Conservation (phyloP, 2,797 vertebrate genomes). For the Bradypodion ventrale region DNA sequence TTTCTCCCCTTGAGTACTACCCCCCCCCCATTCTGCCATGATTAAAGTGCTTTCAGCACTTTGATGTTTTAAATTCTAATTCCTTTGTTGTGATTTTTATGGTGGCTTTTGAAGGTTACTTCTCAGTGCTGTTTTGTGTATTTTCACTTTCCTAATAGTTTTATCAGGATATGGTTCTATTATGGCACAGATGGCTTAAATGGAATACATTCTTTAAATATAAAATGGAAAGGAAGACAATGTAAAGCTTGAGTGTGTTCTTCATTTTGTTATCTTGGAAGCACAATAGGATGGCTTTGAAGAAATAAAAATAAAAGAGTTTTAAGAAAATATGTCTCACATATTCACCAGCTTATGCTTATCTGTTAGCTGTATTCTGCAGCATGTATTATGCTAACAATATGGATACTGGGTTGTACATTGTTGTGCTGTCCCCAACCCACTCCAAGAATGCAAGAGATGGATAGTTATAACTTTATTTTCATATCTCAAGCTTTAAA, state of each 20-base stretch:
- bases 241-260: neutral
- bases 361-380: conserved; percentile 43
- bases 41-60: conserved; percentile 58
- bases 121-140: conserved; percentile 59
- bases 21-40: conserved; percentile 41
- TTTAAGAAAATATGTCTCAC: conserved; percentile 33
- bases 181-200: conserved; percentile 52
- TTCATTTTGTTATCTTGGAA: conserved; percentile 50
- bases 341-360: neutral
- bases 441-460: conserved; percentile 36
- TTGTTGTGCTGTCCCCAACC: conserved; percentile 15
- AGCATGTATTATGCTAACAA: conserved; percentile 40
- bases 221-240: conserved; percentile 54
- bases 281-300: conserved; percentile 43
- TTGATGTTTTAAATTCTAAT: conserved; percentile 70
- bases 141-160: conserved; percentile 61
- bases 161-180: conserved; percentile 55
- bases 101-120: conserved; percentile 65
- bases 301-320: conserved; percentile 27
- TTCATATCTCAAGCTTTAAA: conserved; percentile 8
- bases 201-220: conserved; percentile 62
- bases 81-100: conserved; percentile 68
- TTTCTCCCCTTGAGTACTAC: neutral
- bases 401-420: conserved; percentile 18
- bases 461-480: conserved; percentile 16